Percentiles rank a stretch among this genome's conserved stretches.
phyloP scores from a whole-genome alignment of 2,113 vertebrate species.

The Halichoeres trimaculatus region DNA sequence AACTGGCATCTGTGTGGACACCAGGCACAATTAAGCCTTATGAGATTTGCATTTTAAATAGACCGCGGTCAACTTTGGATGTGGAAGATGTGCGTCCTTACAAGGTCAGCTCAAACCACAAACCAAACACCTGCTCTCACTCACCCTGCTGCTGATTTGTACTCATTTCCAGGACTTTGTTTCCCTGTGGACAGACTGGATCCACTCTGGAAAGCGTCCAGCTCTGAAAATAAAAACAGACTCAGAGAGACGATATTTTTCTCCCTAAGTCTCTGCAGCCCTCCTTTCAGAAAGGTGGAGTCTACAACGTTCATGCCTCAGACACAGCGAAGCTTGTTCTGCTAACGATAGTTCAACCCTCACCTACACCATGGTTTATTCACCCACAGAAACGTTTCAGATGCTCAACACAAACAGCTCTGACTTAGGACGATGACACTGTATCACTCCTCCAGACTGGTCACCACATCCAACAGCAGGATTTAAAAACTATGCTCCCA shows the following conservation, averaged over 20 bases:
- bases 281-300: not conserved
- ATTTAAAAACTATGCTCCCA: too few relatives aligned
- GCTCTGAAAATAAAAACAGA: not conserved
- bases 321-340: too few relatives aligned
- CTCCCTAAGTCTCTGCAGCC: too few relatives aligned
- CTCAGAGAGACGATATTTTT: too few relatives aligned
- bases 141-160: not conserved
- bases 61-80: conserved; percentile 8
- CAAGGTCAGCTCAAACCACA: not conserved
- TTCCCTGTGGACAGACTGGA: not conserved
- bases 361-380: too few relatives aligned
- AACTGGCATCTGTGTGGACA: too few relatives aligned
- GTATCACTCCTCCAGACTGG: too few relatives aligned
- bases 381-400: too few relatives aligned
- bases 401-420: too few relatives aligned
- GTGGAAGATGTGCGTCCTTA: not conserved
- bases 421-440: too few relatives aligned
- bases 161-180: not conserved
- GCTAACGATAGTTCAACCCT: not conserved
- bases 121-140: not conserved
- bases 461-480: too few relatives aligned
- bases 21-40: conserved; percentile 30
- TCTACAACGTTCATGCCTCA: not conserved
- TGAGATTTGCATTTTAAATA: conserved; percentile 36
- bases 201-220: too few relatives aligned